phyloP scores from a whole-genome alignment of 2,113 vertebrate species.

The Gorilla gorilla region DNA sequence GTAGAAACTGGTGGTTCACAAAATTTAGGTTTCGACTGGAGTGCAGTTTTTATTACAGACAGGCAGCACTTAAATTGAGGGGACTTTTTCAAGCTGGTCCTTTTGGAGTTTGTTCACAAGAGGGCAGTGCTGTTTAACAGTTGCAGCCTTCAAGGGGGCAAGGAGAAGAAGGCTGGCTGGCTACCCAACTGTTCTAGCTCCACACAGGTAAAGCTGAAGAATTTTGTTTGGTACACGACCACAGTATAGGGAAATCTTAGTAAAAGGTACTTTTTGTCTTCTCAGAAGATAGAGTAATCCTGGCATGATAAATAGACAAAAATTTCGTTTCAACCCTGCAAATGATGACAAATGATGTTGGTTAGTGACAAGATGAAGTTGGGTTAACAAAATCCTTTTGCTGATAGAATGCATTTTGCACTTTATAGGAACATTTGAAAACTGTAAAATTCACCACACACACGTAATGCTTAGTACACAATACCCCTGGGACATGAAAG shows the following conservation, averaged over 20 bases:
- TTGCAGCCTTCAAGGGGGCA: accelerated
- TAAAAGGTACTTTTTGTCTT: background rate
- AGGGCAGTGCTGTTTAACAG: slow-evolving; percentile 35
- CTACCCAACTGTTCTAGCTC: background rate
- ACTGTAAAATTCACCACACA: background rate
- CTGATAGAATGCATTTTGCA: background rate
- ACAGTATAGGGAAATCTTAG: background rate
- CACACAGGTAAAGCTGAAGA: background rate
- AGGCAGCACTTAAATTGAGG: background rate
- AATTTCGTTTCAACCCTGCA: background rate
- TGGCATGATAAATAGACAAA: background rate
- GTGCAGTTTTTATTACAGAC: background rate
- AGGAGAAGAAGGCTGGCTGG: accelerated
- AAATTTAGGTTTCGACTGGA: background rate
- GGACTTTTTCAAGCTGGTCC: background rate
- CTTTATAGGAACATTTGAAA: background rate
- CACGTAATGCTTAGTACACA: background rate
- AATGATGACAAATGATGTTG: background rate
- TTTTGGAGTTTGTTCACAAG: slow-evolving; percentile 35
- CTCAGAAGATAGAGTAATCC: background rate
- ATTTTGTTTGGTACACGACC: background rate
- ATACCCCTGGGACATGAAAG: background rate
- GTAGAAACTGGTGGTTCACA: background rate
- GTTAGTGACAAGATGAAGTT: background rate
- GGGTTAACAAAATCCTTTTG: background rate